Conservation (phyloP, 2,888 invertebrate species). For the Chrysodeixis includens region DNA sequence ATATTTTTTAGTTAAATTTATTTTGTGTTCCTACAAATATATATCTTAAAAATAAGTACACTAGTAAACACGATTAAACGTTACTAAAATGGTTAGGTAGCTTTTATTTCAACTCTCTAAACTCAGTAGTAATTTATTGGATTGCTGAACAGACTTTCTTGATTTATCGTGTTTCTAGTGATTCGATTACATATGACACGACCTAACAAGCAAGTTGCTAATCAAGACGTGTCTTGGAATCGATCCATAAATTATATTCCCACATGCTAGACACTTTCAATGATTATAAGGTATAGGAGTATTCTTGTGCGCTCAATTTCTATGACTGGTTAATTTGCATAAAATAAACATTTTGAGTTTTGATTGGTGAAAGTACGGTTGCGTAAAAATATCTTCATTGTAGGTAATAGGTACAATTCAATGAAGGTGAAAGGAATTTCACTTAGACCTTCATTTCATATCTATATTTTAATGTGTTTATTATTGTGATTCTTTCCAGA, state of each 20-base stretch:
- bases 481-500: background rate
- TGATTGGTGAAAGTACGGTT: slow-evolving; percentile 54
- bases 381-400: slow-evolving; percentile 21
- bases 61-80: background rate
- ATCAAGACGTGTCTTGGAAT: slow-evolving; percentile 20
- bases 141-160: slow-evolving; percentile 28
- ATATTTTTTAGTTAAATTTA: no score
- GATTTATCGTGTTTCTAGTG: slow-evolving; percentile 28
- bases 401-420: slow-evolving; percentile 1
- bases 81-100: background rate
- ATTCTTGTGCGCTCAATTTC: slow-evolving; percentile 45
- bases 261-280: slow-evolving; percentile 24
- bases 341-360: slow-evolving; percentile 51
- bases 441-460: background rate
- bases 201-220: slow-evolving; percentile 31
- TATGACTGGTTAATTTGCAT: slow-evolving; percentile 57
- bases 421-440: slow-evolving; percentile 9
- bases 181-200: slow-evolving; percentile 13
- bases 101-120: slow-evolving; percentile 47
- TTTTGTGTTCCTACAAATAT: no score
- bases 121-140: slow-evolving; percentile 23
- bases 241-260: slow-evolving; percentile 16
- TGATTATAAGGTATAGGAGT: slow-evolving; percentile 22
- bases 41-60: no score
- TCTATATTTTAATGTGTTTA: background rate